phyloP scores from a whole-genome alignment of 2,888 invertebrate genomes.

The Punctoribates punctum region DNA sequence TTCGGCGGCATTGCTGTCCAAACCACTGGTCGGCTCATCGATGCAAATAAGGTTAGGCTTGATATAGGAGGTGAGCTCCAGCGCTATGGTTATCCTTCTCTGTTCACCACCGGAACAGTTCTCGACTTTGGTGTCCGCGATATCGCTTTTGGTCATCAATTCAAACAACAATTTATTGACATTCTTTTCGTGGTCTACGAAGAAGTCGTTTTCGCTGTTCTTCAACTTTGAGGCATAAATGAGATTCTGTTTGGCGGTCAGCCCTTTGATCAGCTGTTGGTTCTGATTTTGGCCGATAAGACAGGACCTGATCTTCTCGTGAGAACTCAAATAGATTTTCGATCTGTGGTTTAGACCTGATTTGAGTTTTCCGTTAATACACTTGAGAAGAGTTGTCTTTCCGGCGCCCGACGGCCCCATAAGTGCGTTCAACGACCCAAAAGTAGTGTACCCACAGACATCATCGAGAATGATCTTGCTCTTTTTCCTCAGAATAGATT shows the following conservation, averaged over 20 bases:
- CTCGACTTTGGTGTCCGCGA: conserved; percentile 8
- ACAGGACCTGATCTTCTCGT: conserved; percentile 26
- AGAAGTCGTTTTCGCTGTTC: conserved; percentile 33
- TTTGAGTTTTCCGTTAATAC: conserved; percentile 23
- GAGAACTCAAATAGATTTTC: conserved; percentile 14
- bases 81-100: conserved; percentile 8
- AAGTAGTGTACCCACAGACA: not conserved
- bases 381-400: conserved; percentile 18
- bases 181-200: conserved; percentile 14
- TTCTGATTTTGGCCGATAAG: conserved; percentile 26
- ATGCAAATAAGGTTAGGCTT: conserved; percentile 30
- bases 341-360: not conserved
- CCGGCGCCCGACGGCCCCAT: conserved; percentile 34
- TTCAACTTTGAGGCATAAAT: conserved; percentile 17
- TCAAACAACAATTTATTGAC: conserved; percentile 2
- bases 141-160: conserved; percentile 19
- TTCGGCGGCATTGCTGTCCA: conserved; percentile 33
- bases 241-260: conserved; percentile 27
- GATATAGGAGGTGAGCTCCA: conserved; percentile 15
- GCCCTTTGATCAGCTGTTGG: conserved; percentile 4
- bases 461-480: not conserved
- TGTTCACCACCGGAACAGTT: conserved; percentile 32
- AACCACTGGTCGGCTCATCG: conserved; percentile 27
- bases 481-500: not conserved
- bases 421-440: conserved; percentile 17